A percentile compares a stretch with the other conserved stretches of the same genome.
These are phyloP conservation scores for Calcarius lapponicus DNA, from an alignment of 2,797 vertebrate species.

Conservation along the genomic window DNA sequence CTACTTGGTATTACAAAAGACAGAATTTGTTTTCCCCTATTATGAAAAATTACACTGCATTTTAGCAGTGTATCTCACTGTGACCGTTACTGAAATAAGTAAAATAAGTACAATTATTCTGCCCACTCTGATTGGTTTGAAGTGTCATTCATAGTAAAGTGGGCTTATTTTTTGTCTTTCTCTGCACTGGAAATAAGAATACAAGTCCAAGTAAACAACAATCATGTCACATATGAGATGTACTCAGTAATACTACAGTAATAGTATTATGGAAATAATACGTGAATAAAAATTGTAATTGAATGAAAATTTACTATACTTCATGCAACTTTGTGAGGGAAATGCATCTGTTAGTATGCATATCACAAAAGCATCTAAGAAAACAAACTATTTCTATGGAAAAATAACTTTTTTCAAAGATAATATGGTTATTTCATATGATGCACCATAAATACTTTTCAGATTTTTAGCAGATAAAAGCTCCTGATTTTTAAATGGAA, in stretches of 20 bases:
- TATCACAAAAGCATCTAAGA: background rate
- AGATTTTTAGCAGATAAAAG: background rate
- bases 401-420: background rate
- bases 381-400: background rate
- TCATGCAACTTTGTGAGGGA: background rate
- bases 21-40: background rate
- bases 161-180: background rate
- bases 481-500: background rate
- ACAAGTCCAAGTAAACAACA: background rate
- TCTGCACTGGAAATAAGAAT: background rate
- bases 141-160: background rate
- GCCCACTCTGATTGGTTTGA: background rate
- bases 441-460: background rate
- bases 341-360: background rate
- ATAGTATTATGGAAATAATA: background rate
- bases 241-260: too few relatives aligned
- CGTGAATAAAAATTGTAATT: background rate
- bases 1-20: background rate
- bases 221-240: background rate
- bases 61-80: background rate
- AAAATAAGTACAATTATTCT: background rate
- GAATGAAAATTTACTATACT: background rate
- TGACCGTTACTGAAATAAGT: background rate
- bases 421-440: background rate
- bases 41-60: background rate